Evolutionary conservation across 2,797 vertebrate genomes (phyloP), one percentile per base, ranked within the genome.

Genomic region (Cygnus olor): DNA sequence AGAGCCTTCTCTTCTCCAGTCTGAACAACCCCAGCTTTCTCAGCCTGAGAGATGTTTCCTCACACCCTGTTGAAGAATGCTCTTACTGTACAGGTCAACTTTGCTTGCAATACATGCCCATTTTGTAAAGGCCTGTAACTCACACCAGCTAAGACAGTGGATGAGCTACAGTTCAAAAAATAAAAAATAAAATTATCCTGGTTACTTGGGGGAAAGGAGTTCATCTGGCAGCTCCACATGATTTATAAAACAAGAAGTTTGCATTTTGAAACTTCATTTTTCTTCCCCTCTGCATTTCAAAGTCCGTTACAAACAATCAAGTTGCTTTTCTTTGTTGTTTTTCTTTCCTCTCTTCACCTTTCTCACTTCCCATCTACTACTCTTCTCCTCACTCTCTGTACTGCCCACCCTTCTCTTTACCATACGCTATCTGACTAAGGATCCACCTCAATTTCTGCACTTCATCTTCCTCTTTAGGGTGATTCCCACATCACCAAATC

Each of bases 41-140:
- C 49, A 51, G 49, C 24, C 49, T 49, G 24, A 49, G 24, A 49
- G 24, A 25, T 11, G 5, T 14, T 49, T 8, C 24, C 30, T 30
- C 45, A 1, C 49, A 61, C 7, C 32, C 21, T 20, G n/a, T 73
- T 90, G 63, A 56, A 79, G 34, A 80, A 91, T 73, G 24, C 11
- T 66, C 42, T 72, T 78, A 45, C 83, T 84, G 88, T 71, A 56
- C 27, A 88, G 63, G 44, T 85, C 87, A 82, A 8, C 24, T 85
- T 70, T 77, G n/a, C 32, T 60, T 80, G 45, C 27, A 85, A 42
- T 38, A 80, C 8, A 18, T 56, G 34, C 6, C 61, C 11, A 7
- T 66, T 82, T 69, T 54, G 10, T 42, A 73, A 82, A 77, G 28
- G 30, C 40, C 10, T 53, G 3, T 47, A 82, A 57, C 27, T 74